phyloP scores from a whole-genome alignment of 2,888 invertebrate species.

The Dichetophora obliterata region DNA sequence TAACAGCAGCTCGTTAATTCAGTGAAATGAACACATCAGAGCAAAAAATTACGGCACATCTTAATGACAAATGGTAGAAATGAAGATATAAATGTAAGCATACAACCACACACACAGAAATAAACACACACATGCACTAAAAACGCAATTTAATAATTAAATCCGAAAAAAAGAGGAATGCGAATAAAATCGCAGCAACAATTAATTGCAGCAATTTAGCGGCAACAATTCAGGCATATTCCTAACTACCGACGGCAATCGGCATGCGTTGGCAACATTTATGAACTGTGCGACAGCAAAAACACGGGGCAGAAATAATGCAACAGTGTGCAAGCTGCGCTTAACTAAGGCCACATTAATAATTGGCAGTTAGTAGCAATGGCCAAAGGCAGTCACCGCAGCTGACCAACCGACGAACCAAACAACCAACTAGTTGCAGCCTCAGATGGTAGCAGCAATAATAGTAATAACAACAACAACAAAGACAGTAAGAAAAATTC shows the following conservation, averaged over 20 bases:
- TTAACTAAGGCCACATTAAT: slow-evolving; percentile 42
- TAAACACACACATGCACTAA: slow-evolving; percentile 3
- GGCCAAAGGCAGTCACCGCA: slow-evolving; percentile 16
- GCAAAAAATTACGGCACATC: slow-evolving; percentile 49
- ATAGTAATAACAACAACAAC: slow-evolving; percentile 6
- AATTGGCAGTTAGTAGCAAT: slow-evolving; percentile 45
- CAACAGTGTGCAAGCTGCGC: background rate
- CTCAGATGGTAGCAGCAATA: background rate
- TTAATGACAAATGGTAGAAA: slow-evolving; percentile 32
- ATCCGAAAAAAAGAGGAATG: background rate
- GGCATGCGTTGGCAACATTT: slow-evolving; percentile 40
- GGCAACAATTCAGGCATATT: slow-evolving; percentile 7
- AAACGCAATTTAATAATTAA: slow-evolving; percentile 34
- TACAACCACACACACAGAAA: background rate
- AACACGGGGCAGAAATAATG: slow-evolving; percentile 15
- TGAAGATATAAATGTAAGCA: background rate
- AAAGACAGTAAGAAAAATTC: background rate
- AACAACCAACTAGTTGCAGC: background rate
- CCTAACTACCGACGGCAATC: slow-evolving; percentile 17
- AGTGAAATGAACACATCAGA: slow-evolving; percentile 51
- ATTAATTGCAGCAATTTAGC: slow-evolving; percentile 32
- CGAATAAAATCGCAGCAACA: slow-evolving; percentile 28
- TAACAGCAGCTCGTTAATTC: slow-evolving; percentile 42
- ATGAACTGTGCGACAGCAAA: slow-evolving; percentile 11
- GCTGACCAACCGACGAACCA: slow-evolving; percentile 7